phyloP scores from a whole-genome alignment of 2,888 invertebrate species.

The Cyclophora albipunctata region DNA sequence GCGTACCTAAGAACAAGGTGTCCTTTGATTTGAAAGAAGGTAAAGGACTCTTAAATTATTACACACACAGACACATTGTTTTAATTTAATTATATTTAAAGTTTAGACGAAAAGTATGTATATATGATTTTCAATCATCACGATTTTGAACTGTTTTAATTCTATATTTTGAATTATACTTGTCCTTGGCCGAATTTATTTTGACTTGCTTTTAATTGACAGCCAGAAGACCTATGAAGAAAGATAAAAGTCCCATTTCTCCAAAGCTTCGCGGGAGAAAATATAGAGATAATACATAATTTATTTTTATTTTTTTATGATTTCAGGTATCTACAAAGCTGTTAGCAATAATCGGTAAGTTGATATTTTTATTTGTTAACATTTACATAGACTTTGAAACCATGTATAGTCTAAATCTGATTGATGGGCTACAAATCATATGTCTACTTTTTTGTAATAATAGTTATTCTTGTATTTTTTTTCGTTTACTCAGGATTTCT shows the following conservation, averaged over 20 bases:
- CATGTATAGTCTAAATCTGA: no score
- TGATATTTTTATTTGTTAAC: neutral
- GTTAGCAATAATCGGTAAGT: slow-evolving; percentile 51
- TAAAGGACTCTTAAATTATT: slow-evolving; percentile 12
- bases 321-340: slow-evolving; percentile 54
- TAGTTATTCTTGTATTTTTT: slow-evolving; percentile 3
- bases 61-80: no score
- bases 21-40: slow-evolving; percentile 46
- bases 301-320: slow-evolving; percentile 5
- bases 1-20: slow-evolving; percentile 21
- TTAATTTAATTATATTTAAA: no score
- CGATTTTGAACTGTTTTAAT: no score
- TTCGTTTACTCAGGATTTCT: slow-evolving; percentile 33
- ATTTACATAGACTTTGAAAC: no score
- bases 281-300: no score
- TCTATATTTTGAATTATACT: no score
- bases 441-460: neutral
- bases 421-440: neutral
- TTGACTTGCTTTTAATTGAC: no score
- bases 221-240: neutral
- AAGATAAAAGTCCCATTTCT: neutral
- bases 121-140: no score
- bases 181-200: no score
- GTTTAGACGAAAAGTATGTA: no score
- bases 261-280: no score